Evolutionary conservation across 2,113 vertebrate species (phyloP).

Genomic region (Dunckerocampus dactyliophorus): DNA sequence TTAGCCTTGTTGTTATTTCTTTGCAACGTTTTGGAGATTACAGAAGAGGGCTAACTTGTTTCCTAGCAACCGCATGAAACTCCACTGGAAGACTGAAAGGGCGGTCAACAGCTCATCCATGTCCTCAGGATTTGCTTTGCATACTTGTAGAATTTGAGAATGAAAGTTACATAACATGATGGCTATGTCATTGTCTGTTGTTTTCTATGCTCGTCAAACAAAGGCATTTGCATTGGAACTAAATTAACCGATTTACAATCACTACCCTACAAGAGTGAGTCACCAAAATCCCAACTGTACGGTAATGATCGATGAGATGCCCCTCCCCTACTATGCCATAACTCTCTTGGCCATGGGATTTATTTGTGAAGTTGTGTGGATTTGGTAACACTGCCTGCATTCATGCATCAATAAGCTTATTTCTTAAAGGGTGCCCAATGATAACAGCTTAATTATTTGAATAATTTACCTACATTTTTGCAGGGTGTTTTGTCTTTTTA

Average conservation of each 20-base stretch:
- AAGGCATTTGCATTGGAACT: not conserved
- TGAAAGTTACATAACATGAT: not conserved
- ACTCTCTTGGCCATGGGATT: no score
- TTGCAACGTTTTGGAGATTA: conserved; percentile 61
- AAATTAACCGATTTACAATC: not conserved
- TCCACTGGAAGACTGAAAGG: conserved; percentile 45
- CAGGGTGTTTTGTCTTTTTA: no score
- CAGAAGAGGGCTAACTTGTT: conserved; percentile 57
- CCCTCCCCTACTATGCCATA: no score
- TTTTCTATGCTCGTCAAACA: not conserved
- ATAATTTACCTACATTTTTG: no score
- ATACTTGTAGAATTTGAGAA: not conserved
- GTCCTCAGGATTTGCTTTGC: not conserved
- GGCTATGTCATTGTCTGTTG: not conserved
- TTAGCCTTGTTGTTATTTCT: conserved; percentile 70
- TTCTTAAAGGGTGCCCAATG: no score
- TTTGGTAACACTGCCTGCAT: no score
- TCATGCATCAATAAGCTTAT: no score
- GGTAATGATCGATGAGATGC: no score
- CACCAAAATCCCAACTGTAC: no score
- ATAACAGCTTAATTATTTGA: no score
- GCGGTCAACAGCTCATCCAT: not conserved
- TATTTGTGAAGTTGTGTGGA: no score
- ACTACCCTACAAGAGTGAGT: not conserved
- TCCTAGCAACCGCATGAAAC: conserved; percentile 75